Conservation (phyloP, 2,888 invertebrate species). For the Melinopterus prodromus region DNA sequence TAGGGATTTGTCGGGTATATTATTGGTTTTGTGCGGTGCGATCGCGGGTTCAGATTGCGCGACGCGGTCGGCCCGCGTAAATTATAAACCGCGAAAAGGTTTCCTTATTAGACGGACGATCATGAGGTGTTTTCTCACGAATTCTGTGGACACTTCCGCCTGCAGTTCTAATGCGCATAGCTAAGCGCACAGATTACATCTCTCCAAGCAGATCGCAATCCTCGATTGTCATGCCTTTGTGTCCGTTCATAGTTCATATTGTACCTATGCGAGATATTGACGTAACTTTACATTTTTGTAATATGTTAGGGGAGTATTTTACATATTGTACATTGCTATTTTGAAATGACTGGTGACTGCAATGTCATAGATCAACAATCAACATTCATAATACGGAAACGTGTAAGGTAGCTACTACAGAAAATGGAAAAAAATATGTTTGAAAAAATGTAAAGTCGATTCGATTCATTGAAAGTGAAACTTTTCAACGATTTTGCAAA, state of each 20-base stretch:
- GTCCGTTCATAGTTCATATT: neutral
- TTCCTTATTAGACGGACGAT: conserved; percentile 35
- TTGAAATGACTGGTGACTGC: no score
- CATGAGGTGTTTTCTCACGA: conserved; percentile 4
- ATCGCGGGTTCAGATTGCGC: conserved; percentile 49
- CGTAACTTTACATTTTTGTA: neutral
- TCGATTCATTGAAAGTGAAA: no score
- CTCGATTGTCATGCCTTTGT: neutral
- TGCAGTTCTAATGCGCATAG: neutral
- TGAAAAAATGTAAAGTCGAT: no score
- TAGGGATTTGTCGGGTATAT: conserved; percentile 55
- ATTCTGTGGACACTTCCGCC: conserved; percentile 4
- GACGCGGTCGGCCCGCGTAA: conserved; percentile 43
- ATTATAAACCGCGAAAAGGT: conserved; percentile 44
- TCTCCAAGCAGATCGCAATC: neutral
- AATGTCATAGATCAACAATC: no score
- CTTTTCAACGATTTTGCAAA: no score
- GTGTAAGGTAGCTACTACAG: no score
- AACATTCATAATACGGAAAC: no score
- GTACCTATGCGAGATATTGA: neutral
- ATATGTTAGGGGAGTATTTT: no score
- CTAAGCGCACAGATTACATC: neutral
- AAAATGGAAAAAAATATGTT: no score
- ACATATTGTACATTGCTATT: no score
- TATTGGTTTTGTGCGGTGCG: conserved; percentile 53